Conservation (phyloP, 2,113 vertebrate genomes). For the Strix aluco region DNA sequence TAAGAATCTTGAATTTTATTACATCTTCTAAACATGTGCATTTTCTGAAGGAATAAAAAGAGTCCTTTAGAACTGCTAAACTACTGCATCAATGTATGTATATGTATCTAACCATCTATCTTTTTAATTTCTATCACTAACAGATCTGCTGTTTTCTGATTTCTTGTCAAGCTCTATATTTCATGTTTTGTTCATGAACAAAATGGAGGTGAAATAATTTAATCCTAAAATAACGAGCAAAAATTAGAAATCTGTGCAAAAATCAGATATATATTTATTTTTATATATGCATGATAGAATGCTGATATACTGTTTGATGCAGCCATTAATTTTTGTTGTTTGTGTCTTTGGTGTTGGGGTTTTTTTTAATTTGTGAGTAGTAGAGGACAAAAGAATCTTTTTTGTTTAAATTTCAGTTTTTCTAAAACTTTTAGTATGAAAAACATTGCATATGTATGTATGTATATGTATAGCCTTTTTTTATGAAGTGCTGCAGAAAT, state of each 20-base stretch:
- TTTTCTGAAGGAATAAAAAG: background rate
- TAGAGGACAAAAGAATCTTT: background rate
- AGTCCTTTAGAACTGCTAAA: background rate
- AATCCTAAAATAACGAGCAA: background rate
- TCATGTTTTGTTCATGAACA: background rate
- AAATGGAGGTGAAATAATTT: background rate
- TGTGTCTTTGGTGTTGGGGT: accelerated
- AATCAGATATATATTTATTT: accelerated
- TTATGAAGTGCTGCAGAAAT: background rate
- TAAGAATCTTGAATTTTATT: background rate
- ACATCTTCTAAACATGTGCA: background rate
- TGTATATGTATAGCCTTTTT: accelerated
- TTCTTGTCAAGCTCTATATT: background rate
- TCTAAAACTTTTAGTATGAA: background rate
- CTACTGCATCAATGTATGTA: background rate
- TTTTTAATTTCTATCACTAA: background rate
- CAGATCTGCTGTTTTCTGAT: background rate
- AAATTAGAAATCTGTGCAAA: background rate
- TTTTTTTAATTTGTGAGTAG: background rate
- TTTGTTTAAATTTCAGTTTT: background rate
- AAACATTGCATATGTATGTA: background rate
- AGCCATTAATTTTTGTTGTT: background rate
- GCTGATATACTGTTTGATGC: background rate
- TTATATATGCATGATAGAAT: background rate
- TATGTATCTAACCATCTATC: background rate